Evolutionary conservation across 2,797 vertebrate genomes (phyloP), one percentile per base, ranked within the genome.

Genomic region (Bovichtus diacanthus): DNA sequence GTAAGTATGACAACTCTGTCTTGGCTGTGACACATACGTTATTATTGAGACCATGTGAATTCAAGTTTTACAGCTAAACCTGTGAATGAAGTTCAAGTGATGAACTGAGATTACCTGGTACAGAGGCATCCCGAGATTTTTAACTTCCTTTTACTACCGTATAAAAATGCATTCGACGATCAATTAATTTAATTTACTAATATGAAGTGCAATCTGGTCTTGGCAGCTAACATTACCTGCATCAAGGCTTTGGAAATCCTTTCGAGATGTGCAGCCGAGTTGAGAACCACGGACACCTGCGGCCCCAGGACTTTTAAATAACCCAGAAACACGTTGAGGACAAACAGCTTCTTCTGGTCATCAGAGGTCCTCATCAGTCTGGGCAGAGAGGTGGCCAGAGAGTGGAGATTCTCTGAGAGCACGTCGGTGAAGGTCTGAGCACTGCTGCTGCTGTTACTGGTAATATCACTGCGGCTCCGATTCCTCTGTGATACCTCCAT

Each of bases 251-350:
- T 97, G 80, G 96, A 97, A 75, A 98, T 95, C 21, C 97, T 96
- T 49, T 96, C 92, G 4, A 99, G 95, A 83, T 99, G 97, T 71
- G 92, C 92, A 0, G 81, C 59, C 0, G 98, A 99, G 82, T 93
- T 95, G n/a, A 99, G 95, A 12, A 97, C 93, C 5, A 92, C 41
- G 54, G 92, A 94, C 6, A 99, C 76, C 43, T 89, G 94, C 0
- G 96, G 95, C 12, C 98, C 98, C 79, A 99, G 88, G 58, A 99
- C 88, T 87, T 96, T 97, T 74, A 99, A 74, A 81, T 98, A 99
- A n/a, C 98, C 98, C 0, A 97, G 90, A 56, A 98, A 90, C 50
- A 96, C 91, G 7, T 94, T 96, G 23, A 99, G 92, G 0, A 97
- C 95, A 56, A 96, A 96, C 19, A 96, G 78, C 88, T 97, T 99